Evolutionary conservation across 2,113 vertebrate genomes (phyloP).

Genomic region (Mormyrus lacerda): DNA sequence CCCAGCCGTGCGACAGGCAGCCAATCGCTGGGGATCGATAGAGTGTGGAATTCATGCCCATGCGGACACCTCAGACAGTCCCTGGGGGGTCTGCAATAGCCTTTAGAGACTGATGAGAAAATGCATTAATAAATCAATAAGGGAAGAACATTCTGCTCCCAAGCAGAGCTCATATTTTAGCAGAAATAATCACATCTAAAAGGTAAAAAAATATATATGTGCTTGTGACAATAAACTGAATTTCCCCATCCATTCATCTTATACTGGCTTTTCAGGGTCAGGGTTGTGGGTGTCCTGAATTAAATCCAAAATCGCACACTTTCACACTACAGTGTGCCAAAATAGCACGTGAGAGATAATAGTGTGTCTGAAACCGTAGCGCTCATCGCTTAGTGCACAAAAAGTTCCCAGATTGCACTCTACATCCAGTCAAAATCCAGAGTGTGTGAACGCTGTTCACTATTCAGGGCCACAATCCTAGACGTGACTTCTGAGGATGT

Average conservation of each 20-base stretch:
- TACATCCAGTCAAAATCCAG: too few species aligned
- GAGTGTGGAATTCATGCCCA: conserved; percentile 32
- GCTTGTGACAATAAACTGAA: not conserved
- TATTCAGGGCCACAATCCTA: not conserved
- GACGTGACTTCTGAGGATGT: not conserved
- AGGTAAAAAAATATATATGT: not conserved
- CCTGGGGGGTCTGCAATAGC: not conserved
- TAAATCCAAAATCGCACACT: not conserved
- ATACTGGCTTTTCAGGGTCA: not conserved
- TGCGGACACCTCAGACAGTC: conserved; percentile 21
- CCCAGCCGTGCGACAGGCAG: conserved; percentile 20
- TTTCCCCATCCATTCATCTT: not conserved
- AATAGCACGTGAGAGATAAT: not conserved
- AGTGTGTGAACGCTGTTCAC: not conserved
- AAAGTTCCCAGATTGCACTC: not conserved
- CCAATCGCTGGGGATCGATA: conserved; percentile 31
- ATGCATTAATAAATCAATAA: conserved; percentile 35
- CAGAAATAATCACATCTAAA: not conserved
- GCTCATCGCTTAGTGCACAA: not conserved
- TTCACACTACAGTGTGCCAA: not conserved
- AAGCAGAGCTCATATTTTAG: not conserved
- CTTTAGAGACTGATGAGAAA: not conserved
- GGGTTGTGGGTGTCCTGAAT: not conserved
- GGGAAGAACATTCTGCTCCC: not conserved
- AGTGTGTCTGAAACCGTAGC: not conserved